phyloP scores from a whole-genome alignment of 1,140 invertebrate genomes.

The Pissodes strobi region DNA sequence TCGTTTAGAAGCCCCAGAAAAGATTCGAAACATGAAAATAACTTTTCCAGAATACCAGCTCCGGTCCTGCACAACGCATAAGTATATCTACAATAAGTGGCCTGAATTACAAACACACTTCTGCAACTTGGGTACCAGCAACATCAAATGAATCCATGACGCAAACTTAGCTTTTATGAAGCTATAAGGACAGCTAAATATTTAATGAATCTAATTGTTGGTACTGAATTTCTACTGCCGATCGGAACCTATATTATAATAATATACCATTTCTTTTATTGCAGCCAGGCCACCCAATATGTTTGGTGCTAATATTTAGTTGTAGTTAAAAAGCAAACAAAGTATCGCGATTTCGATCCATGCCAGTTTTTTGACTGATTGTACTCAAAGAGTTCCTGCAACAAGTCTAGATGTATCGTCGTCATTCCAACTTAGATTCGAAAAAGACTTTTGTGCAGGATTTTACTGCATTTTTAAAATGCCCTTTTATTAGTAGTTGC shows the following conservation, averaged over 20 bases:
- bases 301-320: slow-evolving; percentile 10
- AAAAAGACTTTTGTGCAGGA: not conserved
- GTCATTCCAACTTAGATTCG: slow-evolving; percentile 6
- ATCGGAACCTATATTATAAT: no score
- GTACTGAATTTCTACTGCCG: no score
- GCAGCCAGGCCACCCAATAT: no score
- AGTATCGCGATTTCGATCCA: not conserved
- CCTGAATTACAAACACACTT: no score
- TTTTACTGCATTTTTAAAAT: no score
- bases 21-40: slow-evolving; percentile 59
- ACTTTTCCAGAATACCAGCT: slow-evolving; percentile 61
- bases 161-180: not conserved
- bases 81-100: no score
- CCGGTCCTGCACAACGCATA: slow-evolving; percentile 50
- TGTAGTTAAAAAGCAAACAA: not conserved
- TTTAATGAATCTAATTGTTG: not conserved
- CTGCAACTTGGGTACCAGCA: no score
- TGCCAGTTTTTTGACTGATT: no score
- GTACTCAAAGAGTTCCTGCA: not conserved
- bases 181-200: not conserved
- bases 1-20: slow-evolving; percentile 60
- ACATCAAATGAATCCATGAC: not conserved
- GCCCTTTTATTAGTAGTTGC: no score
- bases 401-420: not conserved
- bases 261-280: no score